Base-by-base conservation (phyloP, 2,113 vertebrate genomes). In the human region DNA sequence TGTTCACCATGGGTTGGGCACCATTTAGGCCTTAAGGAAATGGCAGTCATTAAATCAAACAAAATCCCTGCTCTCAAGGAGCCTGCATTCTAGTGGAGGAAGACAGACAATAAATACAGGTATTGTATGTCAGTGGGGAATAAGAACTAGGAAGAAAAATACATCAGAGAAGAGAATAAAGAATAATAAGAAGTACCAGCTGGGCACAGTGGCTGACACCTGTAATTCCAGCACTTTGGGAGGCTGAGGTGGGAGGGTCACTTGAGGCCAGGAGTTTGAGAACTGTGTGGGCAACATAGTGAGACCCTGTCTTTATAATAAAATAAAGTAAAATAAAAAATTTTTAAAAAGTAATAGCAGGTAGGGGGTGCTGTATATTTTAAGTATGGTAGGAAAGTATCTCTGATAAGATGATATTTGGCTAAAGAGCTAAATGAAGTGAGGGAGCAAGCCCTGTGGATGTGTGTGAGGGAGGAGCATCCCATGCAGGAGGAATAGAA, bases 351-450 rank as follows among this genome's bases (percentile, higher is more conserved):
- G 35, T 38, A 64, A 59, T 22, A 72, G 8, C 27, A 87, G 14
- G 17, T 8, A 52, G n/a, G 5, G 40, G 22, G 8, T 85, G 40
- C 68, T 59, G 8, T 59, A 0, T 57, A 18, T 66, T 82, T 55
- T 91, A 85, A 50, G 6, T 84, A 32, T 81, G 45, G 45, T n/a
- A 50, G 43, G 38, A 48, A 76, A 72, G 22, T 50, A 12, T 61
- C 22, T 89, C 57, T 82, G 83, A 22, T 85, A 57, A 93, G 70
- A 35, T 64, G 16, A 25, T 80, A 35, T 70, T 82, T 43, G 43
- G 86, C 40, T 96, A 80, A 96, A 96, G 66, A 88, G 6, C 17
- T 40, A 75, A 93, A 11, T 25, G 57, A 95, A 70, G 3, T 40
- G 16, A 86, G 32, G 27, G 10, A 23, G 27, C 5, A 38, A 45